These are phyloP conservation scores for Orestias chungarensis DNA, from an alignment of 2,797 vertebrate genomes.

Conservation along the genomic window DNA sequence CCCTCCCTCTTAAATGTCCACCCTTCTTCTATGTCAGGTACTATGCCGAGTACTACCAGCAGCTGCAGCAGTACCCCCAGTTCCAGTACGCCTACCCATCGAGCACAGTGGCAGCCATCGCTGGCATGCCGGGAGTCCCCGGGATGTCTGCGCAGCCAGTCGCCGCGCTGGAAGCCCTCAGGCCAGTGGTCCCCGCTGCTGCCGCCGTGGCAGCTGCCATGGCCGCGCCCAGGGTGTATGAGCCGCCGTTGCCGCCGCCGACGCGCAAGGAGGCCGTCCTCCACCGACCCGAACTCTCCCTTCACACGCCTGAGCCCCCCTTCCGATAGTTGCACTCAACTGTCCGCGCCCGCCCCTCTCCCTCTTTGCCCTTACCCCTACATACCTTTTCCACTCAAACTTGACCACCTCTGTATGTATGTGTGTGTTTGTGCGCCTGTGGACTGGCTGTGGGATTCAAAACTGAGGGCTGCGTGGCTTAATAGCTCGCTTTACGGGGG, in stretches of 20 bases:
- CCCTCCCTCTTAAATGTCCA: not conserved
- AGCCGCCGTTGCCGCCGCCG: slow-evolving; percentile 83
- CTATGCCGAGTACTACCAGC: slow-evolving; percentile 81
- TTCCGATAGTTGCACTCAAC: slow-evolving; percentile 82
- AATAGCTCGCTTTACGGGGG: slow-evolving; percentile 64
- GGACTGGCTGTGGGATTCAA: slow-evolving; percentile 44
- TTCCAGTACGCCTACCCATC: slow-evolving; percentile 82
- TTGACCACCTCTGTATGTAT: slow-evolving; percentile 71
- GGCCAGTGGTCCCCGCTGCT: slow-evolving; percentile 80
- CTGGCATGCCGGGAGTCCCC: slow-evolving; percentile 62
- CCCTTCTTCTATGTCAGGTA: slow-evolving; percentile 56
- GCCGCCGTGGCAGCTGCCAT: slow-evolving; percentile 79
- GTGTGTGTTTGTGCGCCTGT: slow-evolving; percentile 33
- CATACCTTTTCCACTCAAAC: slow-evolving; percentile 54
- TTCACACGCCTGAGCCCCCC: slow-evolving; percentile 86
- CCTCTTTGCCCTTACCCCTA: slow-evolving; percentile 49
- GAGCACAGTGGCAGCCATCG: slow-evolving; percentile 62
- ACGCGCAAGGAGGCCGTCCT: slow-evolving; percentile 86
- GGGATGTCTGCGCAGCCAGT: slow-evolving; percentile 69
- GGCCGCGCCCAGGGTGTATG: slow-evolving; percentile 80
- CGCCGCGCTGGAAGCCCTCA: slow-evolving; percentile 81
- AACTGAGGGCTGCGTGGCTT: slow-evolving; percentile 56
- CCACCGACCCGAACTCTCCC: slow-evolving; percentile 87
- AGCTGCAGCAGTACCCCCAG: slow-evolving; percentile 84
- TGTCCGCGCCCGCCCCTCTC: slow-evolving; percentile 44